Evolutionary conservation across 2,888 invertebrate species (phyloP), one percentile per base, ranked within the genome.

Genomic region (Phyllotreta striolata): DNA sequence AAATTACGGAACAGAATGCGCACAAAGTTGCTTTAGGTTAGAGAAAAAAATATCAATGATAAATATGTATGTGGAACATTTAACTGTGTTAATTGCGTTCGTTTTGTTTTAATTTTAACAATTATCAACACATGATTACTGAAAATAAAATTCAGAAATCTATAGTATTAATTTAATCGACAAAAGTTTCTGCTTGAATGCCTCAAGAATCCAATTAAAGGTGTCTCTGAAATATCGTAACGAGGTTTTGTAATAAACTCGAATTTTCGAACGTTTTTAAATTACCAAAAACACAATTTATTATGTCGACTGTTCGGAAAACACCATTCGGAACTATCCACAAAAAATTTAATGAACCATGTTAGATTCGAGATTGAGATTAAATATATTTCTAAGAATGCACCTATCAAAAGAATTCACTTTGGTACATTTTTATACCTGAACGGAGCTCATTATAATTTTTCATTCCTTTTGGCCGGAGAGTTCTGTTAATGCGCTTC

Each of bases 351-450:
- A 60, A 60, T 60, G 60, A 60, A 60, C 60, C 60, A 34, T 60
- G 60, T 60, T 60, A 60, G 60, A 60, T 52, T 60, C 43, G 12
- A 60, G 60, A 60, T 60, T 44, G 52, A 52, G 60, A 60, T 60
- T 60, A 60, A 60, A 60, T 52, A 38, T 52, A 44, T 60, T 60
- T 60, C 60, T 60, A 9, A 60, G 60, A 60, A 60, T 54, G 60
- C 41, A 52, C 44, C 43, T 43, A 59, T 59, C 51, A 59, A 59
- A 59, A 51, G 41, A 51, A 51, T 59, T 51, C 58, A 47, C 14
- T 47, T 47, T 14, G 14, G 47, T 47, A 13, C 51, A 52, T 38
- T 49, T 58, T 51, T 52, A 59, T 59, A 59, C 59, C 59, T 59
- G 59, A 51, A n/a, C 52, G 6, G 37, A 41, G 43, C 43, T 59